A percentile compares a stretch with the other conserved stretches of the same genome.
Conservation (phyloP, 2,113 vertebrate species). For the Grallaria varia region DNA sequence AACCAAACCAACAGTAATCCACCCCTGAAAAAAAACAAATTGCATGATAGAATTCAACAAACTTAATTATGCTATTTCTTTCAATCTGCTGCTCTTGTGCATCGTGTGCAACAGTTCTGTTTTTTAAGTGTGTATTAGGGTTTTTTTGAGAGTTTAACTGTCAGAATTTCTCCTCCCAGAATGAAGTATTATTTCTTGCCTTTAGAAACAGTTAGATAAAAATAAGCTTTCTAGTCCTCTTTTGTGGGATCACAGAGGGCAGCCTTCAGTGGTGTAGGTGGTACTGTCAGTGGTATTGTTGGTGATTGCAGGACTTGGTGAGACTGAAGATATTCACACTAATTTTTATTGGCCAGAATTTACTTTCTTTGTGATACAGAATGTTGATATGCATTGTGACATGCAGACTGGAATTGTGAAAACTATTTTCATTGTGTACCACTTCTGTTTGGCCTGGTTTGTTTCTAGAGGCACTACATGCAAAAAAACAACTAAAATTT, state of each 20-base stretch:
- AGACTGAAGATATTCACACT: neutral
- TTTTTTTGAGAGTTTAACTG: neutral
- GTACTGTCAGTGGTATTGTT: neutral
- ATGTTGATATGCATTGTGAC: neutral
- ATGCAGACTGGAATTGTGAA: neutral
- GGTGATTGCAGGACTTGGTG: neutral
- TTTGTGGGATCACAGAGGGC: neutral
- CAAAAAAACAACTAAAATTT: neutral
- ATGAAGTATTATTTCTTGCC: neutral
- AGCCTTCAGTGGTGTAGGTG: neutral
- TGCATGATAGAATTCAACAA: neutral
- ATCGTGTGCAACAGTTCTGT: neutral
- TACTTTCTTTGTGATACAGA: neutral
- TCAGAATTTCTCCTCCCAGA: neutral
- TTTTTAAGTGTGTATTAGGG: neutral
- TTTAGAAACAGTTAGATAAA: neutral
- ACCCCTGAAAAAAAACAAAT: neutral
- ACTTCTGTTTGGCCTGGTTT: neutral
- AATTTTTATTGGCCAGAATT: neutral
- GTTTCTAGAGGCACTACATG: neutral
- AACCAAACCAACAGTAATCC: neutral
- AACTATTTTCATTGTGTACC: neutral
- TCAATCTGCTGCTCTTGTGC: neutral
- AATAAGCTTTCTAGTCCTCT: neutral
- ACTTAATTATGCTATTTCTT: neutral